Evolutionary conservation across 2,888 invertebrate species (phyloP).

Genomic region (Drosophila mimica): DNA sequence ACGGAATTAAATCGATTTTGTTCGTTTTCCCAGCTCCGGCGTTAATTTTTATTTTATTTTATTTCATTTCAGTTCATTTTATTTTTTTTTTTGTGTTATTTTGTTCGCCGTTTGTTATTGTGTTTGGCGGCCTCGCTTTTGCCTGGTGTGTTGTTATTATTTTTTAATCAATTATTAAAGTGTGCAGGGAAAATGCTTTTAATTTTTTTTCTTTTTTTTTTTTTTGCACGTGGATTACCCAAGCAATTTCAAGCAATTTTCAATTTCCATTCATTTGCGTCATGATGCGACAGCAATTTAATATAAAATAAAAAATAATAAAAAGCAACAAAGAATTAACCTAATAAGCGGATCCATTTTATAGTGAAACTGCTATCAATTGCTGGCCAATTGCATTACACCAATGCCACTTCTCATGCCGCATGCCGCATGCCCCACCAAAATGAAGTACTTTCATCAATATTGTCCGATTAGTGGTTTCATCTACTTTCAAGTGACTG

Average conservation of each 20-base stretch:
- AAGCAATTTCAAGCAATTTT: constrained; percentile 10
- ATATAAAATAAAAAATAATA: neutral
- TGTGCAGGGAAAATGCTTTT: constrained; percentile 13
- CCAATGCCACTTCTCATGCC: neutral
- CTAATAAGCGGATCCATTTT: constrained; percentile 17
- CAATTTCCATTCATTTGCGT: constrained; percentile 2
- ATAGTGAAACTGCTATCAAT: neutral
- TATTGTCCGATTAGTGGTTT: neutral
- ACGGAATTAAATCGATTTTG: constrained; percentile 69
- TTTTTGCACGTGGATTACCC: neutral
- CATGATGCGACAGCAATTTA: constrained; percentile 6
- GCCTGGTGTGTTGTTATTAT: constrained; percentile 17
- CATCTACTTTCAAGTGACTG: constrained; percentile 14
- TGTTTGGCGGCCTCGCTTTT: neutral
- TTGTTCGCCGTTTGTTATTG: constrained; percentile 24
- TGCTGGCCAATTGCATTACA: constrained; percentile 23
- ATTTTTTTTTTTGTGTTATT: neutral
- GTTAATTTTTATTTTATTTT: constrained; percentile 22
- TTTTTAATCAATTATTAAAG: constrained; percentile 38
- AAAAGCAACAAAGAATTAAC: neutral
- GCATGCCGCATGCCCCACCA: neutral
- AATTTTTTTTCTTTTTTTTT: neutral
- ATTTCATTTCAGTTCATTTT: no score
- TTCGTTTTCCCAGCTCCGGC: neutral
- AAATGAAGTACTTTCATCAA: neutral